Base-by-base conservation (phyloP, 2,113 vertebrate genomes). In the Cyprinodon brontotheroides region DNA sequence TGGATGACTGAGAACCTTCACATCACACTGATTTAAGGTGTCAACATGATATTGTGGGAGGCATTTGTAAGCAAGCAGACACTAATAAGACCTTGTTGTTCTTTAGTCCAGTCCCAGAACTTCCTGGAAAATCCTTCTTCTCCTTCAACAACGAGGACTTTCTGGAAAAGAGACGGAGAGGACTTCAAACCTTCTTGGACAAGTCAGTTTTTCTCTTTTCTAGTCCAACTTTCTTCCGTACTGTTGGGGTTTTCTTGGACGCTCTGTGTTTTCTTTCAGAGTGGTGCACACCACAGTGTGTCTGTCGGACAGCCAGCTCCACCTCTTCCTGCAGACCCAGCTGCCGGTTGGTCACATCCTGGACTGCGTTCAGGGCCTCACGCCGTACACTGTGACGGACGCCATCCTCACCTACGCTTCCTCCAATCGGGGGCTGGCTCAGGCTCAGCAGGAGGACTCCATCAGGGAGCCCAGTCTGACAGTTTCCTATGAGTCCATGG, bases 281-380 rank as follows among this genome's bases (percentile, higher is more conserved):
- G 96, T 96, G 13, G 81, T 98, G 79, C 94, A 98, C 94, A 97
- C 95, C 67, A 97, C 96, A 0, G 96, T 99, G 2, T 96, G 97
- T 12, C 94, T 99, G 77, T 99, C 97, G 0, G 98, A 99, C 94
- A 99, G 97, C 90, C 97, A 96, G 78, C 92, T 99, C 63, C 98
- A 99, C 92, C 96, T 99, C 48, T 99, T 99, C 92, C 94, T 99
- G 88, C 98, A 99, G 94, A 99, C 96, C 43, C 97, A 98, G 91
- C 96, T 99, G 78, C 94, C 97, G 0, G 86, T 97, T 0, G 90
- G 95, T 0, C 96, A 98, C 94, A 99, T 99, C 38, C 94, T 94
- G 91, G 95, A 96, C 11, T 98, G 97, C 0, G 96, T 98, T 38
- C 96, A 96, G 65, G 98, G 98, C 74, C 96, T 86, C 81, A 95